phyloP scores from a whole-genome alignment of 2,113 vertebrate species.

The Hassar affinis region DNA sequence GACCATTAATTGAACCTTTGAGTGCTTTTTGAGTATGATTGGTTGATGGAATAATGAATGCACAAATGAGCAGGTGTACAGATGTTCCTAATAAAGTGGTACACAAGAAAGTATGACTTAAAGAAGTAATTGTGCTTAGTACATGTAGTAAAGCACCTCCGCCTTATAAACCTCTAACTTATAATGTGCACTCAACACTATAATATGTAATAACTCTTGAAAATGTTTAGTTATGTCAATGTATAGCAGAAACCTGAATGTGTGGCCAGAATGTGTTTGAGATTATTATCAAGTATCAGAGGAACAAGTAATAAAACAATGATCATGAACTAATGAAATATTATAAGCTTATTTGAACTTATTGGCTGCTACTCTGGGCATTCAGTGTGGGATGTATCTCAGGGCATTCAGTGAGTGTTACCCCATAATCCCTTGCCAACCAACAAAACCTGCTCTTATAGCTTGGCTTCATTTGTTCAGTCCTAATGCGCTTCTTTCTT shows the following conservation, averaged over 20 bases:
- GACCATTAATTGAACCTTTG: neutral
- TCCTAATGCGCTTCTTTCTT: neutral
- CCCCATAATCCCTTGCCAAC: constrained; percentile 11
- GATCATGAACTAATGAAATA: neutral
- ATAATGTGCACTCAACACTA: neutral
- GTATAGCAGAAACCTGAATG: neutral
- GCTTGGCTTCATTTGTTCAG: constrained; percentile 4
- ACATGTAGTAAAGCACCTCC: neutral
- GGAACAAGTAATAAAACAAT: neutral
- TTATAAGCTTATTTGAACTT: neutral
- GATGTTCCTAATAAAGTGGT: constrained; percentile 2
- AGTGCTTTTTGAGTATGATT: no score
- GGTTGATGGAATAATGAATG: neutral
- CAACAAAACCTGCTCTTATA: constrained; percentile 11
- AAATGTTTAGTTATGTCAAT: no score
- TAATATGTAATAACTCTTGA: neutral
- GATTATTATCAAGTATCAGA: neutral
- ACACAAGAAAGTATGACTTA: neutral
- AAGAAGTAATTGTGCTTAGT: neutral
- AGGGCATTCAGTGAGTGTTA: neutral
- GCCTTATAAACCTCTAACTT: no score
- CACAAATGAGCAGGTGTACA: no score
- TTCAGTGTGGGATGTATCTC: constrained; percentile 6
- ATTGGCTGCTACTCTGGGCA: neutral
- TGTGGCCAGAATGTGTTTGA: neutral